These are phyloP conservation scores for Platycheirus rosarum DNA, from an alignment of 2,888 invertebrate genomes.

Conservation along the genomic window DNA sequence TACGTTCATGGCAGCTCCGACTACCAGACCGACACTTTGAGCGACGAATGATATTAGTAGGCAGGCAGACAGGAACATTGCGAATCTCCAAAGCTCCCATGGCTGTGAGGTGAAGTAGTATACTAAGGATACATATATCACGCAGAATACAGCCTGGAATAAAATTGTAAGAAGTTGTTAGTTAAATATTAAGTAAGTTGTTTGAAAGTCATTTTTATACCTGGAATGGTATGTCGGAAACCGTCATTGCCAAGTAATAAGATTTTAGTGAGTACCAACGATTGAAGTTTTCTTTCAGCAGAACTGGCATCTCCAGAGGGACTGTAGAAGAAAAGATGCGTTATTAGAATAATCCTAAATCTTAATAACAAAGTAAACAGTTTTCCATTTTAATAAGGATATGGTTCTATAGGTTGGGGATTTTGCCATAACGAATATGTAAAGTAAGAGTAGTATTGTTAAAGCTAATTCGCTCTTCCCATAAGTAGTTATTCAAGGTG, in stretches of 20 bases:
- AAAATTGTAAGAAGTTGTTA: not conserved
- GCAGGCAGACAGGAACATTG: conserved; percentile 94
- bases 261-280: conserved; percentile 98
- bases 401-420: too few relatives aligned
- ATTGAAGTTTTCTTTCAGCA: conserved; percentile 97
- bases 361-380: too few relatives aligned
- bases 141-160: conserved; percentile 94
- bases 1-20: conserved; percentile 97
- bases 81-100: conserved; percentile 90
- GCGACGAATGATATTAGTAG: conserved; percentile 96
- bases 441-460: too few relatives aligned
- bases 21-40: conserved; percentile 96
- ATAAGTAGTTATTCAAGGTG: too few relatives aligned
- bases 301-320: conserved; percentile 97
- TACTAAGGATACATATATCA: conserved; percentile 95
- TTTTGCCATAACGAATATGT: too few relatives aligned
- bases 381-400: too few relatives aligned
- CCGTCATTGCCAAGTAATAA: conserved; percentile 97
- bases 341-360: too few relatives aligned
- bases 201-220: conserved; percentile 84
- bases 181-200: not conserved
- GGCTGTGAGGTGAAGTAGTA: conserved; percentile 98
- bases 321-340: conserved; percentile 84
- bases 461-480: too few relatives aligned
- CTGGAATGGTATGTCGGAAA: conserved; percentile 99